A percentile compares a stretch with the other conserved stretches of the same genome.
These are phyloP conservation scores for Luperina nickerlii DNA, from an alignment of 2,888 invertebrate genomes.

Conservation along the genomic window DNA sequence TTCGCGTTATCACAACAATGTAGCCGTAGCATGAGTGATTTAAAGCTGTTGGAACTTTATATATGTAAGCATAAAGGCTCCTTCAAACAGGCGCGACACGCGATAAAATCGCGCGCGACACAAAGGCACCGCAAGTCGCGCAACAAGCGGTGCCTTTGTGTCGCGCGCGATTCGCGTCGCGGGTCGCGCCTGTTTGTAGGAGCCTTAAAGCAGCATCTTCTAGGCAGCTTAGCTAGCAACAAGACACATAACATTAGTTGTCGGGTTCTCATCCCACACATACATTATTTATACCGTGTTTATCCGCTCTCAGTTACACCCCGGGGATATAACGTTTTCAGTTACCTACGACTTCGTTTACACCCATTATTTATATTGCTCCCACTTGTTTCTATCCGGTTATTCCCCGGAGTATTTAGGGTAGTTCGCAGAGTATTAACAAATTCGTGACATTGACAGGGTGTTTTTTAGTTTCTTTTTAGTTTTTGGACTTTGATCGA, in stretches of 20 bases:
- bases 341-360: slow-evolving; percentile 41
- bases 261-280: slow-evolving; percentile 14
- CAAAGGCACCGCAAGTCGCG: too few species aligned
- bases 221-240: neutral
- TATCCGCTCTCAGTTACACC: slow-evolving; percentile 30
- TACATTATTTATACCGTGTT: slow-evolving; percentile 47
- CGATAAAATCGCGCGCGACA: too few species aligned
- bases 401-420: slow-evolving; percentile 24
- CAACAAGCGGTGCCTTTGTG: too few species aligned
- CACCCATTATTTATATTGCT: slow-evolving; percentile 48
- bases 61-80: neutral
- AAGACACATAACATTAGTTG: slow-evolving; percentile 26
- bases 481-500: slow-evolving; percentile 35
- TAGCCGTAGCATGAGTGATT: too few species aligned
- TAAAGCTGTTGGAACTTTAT: neutral
- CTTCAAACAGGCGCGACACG: too few species aligned
- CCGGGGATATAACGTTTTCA: slow-evolving; percentile 37
- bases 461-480: slow-evolving; percentile 6
- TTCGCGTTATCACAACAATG: neutral
- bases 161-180: too few species aligned
- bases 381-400: slow-evolving; percentile 19
- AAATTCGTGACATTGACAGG: slow-evolving; percentile 22
- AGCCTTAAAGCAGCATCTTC: neutral
- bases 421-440: slow-evolving; percentile 21
- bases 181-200: too few species aligned